These are phyloP conservation scores for Semnopithecus entellus DNA, from an alignment of 2,113 vertebrate species.

Conservation along the genomic window DNA sequence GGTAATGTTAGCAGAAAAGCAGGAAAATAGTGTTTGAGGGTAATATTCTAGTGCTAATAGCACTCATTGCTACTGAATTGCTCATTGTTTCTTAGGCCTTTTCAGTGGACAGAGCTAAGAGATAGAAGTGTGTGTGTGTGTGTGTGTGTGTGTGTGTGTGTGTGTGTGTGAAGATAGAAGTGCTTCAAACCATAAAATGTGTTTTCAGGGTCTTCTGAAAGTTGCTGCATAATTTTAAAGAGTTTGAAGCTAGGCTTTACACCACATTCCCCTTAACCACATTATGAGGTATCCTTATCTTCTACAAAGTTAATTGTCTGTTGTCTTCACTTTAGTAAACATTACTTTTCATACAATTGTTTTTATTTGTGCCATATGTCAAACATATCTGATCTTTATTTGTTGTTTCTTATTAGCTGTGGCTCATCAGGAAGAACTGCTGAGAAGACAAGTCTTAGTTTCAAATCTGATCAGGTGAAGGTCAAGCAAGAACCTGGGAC, in stretches of 20 bases:
- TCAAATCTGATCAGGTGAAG: constrained; percentile 91
- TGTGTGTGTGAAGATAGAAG: background rate
- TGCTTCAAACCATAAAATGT: background rate
- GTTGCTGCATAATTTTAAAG: background rate
- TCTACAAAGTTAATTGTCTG: background rate
- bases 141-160: background rate
- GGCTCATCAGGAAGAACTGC: constrained; percentile 92
- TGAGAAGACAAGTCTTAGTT: constrained; percentile 84
- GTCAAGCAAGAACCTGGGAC: constrained; percentile 96
- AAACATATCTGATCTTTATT: constrained; percentile 36
- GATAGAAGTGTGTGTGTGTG: background rate
- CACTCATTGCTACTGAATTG: background rate
- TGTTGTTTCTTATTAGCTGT: constrained; percentile 83
- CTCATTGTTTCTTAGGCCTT: constrained; percentile 8
- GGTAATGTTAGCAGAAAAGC: background rate
- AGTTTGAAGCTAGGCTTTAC: constrained; percentile 2
- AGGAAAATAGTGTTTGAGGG: constrained; percentile 1
- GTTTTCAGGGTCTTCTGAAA: background rate
- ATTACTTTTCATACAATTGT: background rate
- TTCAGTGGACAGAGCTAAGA: background rate
- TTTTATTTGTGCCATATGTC: background rate
- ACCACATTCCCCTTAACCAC: background rate
- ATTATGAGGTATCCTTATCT: background rate
- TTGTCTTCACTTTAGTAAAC: background rate
- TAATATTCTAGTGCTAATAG: background rate